phyloP scores from a whole-genome alignment of 1,140 invertebrate genomes.

The Hycleus cichorii region DNA sequence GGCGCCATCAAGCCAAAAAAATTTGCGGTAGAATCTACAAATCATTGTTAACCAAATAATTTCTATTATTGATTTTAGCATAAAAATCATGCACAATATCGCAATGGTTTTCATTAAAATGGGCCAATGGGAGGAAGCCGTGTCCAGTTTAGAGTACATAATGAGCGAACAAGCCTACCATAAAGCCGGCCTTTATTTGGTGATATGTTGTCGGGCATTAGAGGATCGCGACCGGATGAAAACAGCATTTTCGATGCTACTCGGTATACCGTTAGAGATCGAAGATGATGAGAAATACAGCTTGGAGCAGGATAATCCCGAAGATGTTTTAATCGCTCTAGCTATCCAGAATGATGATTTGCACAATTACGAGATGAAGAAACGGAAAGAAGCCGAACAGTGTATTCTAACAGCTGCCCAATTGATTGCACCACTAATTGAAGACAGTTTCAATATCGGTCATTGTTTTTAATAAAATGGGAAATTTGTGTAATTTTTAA shows the following conservation, averaged over 20 bases:
- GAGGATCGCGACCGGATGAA: conserved; percentile 94
- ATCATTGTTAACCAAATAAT: not conserved
- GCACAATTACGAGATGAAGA: conserved; percentile 65
- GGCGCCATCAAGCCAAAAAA: conserved; percentile 71
- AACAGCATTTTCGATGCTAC: conserved; percentile 79
- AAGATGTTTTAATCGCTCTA: conserved; percentile 65
- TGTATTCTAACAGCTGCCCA: conserved; percentile 86
- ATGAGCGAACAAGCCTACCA: conserved; percentile 92
- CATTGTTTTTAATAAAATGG: conserved; percentile 21
- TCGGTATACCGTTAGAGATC: conserved; percentile 78
- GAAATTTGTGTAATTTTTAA: conserved; percentile 16
- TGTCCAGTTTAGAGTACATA: conserved; percentile 94
- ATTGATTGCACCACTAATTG: conserved; percentile 81
- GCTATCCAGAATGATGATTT: conserved; percentile 75
- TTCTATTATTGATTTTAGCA: conserved; percentile 47
- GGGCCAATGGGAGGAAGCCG: conserved; percentile 92
- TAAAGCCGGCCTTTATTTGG: conserved; percentile 75
- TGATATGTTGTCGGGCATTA: conserved; percentile 89
- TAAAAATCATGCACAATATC: conserved; percentile 98
- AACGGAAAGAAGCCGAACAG: conserved; percentile 71
- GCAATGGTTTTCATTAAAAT: conserved; percentile 92
- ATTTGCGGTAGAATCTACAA: conserved; percentile 60
- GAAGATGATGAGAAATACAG: conserved; percentile 77
- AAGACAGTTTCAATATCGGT: conserved; percentile 69
- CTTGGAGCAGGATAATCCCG: conserved; percentile 55